These are phyloP conservation scores for Drosophila recens DNA, from an alignment of 2,888 invertebrate genomes.

Conservation along the genomic window DNA sequence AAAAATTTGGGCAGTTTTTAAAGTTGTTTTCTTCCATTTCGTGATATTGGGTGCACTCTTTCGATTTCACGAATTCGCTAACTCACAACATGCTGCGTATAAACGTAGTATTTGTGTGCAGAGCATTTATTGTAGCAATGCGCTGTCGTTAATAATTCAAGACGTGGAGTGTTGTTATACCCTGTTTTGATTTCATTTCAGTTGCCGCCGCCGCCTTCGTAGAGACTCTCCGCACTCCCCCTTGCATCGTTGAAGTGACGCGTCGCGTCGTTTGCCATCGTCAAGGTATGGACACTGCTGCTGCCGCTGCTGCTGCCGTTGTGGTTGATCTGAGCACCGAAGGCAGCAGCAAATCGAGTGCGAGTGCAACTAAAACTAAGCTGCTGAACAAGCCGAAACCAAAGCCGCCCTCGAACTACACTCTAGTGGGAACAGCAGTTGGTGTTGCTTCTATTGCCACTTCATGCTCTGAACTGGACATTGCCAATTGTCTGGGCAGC, in stretches of 20 bases:
- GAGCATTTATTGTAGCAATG: slow-evolving; percentile 43
- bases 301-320: slow-evolving; percentile 73
- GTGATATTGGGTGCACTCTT: background rate
- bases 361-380: slow-evolving; percentile 37
- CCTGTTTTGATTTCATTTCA: slow-evolving; percentile 60
- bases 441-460: slow-evolving; percentile 43
- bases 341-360: slow-evolving; percentile 54
- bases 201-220: slow-evolving; percentile 45
- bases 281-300: slow-evolving; percentile 71
- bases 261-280: slow-evolving; percentile 24
- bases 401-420: slow-evolving; percentile 38
- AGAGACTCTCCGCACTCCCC: slow-evolving; percentile 19
- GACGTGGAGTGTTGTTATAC: slow-evolving; percentile 23
- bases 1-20: no score
- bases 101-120: background rate
- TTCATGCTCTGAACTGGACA: slow-evolving; percentile 33
- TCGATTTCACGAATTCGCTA: background rate
- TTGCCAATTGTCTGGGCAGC: slow-evolving; percentile 73
- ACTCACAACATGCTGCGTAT: background rate
- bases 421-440: slow-evolving; percentile 38
- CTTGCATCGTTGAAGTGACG: slow-evolving; percentile 14
- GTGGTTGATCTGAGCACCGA: slow-evolving; percentile 69
- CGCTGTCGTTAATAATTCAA: slow-evolving; percentile 62
- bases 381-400: slow-evolving; percentile 46
- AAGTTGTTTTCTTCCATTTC: background rate